phyloP scores from a whole-genome alignment of 2,888 invertebrate genomes.

The Onthophagus sagittarius region DNA sequence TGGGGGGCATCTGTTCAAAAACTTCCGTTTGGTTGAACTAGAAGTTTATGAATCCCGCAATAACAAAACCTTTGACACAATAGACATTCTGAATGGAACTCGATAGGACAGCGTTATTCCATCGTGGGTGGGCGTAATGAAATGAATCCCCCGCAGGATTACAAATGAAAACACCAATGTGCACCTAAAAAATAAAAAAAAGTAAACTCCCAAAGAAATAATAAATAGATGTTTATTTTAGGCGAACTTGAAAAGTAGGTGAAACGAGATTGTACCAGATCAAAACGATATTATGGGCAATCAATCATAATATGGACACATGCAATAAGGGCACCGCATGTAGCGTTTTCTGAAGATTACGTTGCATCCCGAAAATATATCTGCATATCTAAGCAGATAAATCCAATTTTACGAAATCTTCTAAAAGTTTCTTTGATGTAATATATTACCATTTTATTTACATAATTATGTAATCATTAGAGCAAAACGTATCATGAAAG shows the following conservation, averaged over 20 bases:
- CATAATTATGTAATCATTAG: too few relatives aligned
- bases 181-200: not conserved
- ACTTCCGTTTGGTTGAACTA: not conserved
- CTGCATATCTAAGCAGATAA: not conserved
- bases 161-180: not conserved
- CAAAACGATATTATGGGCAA: conserved; percentile 4
- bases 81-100: not conserved
- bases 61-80: conserved; percentile 2
- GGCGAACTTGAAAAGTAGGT: not conserved
- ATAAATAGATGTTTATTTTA: conserved; percentile 8
- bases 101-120: not conserved
- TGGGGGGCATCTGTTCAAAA: not conserved
- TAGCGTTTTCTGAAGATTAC: conserved; percentile 8
- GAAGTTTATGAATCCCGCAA: conserved; percentile 6
- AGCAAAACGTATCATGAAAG: not conserved
- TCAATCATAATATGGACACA: conserved; percentile 6
- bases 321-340: conserved; percentile 10
- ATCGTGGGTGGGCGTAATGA: not conserved
- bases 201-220: not conserved
- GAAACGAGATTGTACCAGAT: conserved; percentile 8
- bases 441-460: not conserved
- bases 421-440: not conserved
- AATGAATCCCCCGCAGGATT: not conserved
- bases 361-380: conserved; percentile 1
- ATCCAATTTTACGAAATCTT: not conserved